Evolutionary conservation across 2,888 invertebrate species (phyloP), one percentile per base, ranked within the genome.

Genomic region (Andrena camellia): DNA sequence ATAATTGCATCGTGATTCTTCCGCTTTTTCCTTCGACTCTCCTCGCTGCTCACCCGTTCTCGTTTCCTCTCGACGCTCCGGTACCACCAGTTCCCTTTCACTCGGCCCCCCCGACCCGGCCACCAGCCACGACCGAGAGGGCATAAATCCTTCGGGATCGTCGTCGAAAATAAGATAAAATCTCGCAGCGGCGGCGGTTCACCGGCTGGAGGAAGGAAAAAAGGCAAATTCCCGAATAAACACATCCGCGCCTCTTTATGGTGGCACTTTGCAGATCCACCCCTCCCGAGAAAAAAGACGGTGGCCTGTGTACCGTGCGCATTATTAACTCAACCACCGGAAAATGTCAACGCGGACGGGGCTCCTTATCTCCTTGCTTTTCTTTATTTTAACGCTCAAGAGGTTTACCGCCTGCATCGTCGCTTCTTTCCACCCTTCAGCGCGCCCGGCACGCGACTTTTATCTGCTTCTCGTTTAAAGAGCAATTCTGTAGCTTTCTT

Each of bases 251-350:
- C 89, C 90, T 92, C 90, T 93, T 93, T 93, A 93, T 91, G 92
- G 88, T 87, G 90, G 90, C 90, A 91, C 91, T 93, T 92, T 91
- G 91, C 84, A 86, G 90, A 90, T 89, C 88, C 88, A 79, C 81
- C 81, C 86, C 81, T 87, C 86, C 74, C 26, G 23, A 10, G 10
- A 20, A 4, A 13, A 57, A 70, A 60, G 80, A 70, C 84, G 83
- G 87, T 86, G 85, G 86, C 85, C 88, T 92, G 93, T 93, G 92
- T 93, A 92, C 93, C 87, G 86, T 88, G 89, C 92, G 93, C 90
- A 92, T 94, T 94, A 94, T 94, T 93, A 93, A 93, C 92, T 93
- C 92, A 93, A 93, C 93, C 93, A 92, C 92, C 91, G 92, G 93
- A 93, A 94, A 93, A 93, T 92, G 93, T 94, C 93, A 93, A 93